A percentile compares a stretch with the other conserved stretches of the same genome.
Evolutionary conservation across 2,888 invertebrate genomes (phyloP).

Genomic region (Trissolcus brochymenae): DNA sequence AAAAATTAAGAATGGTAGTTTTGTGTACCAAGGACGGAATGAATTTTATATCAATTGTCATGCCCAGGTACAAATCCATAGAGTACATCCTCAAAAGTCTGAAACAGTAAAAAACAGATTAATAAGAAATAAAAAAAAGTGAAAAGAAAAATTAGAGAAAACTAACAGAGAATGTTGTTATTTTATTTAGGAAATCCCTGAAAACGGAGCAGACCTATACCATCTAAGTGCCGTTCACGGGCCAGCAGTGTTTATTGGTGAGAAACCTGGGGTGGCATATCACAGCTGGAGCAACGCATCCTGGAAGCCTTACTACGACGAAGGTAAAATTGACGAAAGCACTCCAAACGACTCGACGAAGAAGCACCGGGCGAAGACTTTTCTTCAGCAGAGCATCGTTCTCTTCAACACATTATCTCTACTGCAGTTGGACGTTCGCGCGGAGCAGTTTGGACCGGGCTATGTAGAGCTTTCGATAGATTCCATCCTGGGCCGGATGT

Average conservation of each 20-base stretch:
- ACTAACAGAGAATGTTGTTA: background rate
- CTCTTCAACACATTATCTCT: constrained; percentile 80
- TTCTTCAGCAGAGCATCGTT: constrained; percentile 81
- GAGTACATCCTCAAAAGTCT: background rate
- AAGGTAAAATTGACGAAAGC: constrained; percentile 18
- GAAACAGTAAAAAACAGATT: no score
- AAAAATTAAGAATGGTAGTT: constrained; percentile 78
- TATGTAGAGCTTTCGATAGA: constrained; percentile 84
- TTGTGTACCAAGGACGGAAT: constrained; percentile 85
- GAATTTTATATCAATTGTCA: constrained; percentile 87
- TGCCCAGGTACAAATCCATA: constrained; percentile 80
- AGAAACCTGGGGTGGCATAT: constrained; percentile 61
- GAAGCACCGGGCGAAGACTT: constrained; percentile 82
- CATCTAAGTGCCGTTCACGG: constrained; percentile 88
- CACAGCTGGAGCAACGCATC: constrained; percentile 77
- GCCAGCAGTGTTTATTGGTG: constrained; percentile 73
- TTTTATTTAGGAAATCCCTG: constrained; percentile 86
- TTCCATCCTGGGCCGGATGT: constrained; percentile 80
- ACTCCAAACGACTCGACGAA: constrained; percentile 49
- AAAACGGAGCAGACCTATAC: constrained; percentile 91
- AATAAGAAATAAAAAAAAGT: background rate
- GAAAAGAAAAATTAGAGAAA: background rate
- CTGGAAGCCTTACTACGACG: constrained; percentile 69
- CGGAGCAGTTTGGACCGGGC: constrained; percentile 84
- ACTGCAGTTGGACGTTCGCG: constrained; percentile 80